phyloP scores from a whole-genome alignment of 1,140 invertebrate species.

The Drosophila varians region DNA sequence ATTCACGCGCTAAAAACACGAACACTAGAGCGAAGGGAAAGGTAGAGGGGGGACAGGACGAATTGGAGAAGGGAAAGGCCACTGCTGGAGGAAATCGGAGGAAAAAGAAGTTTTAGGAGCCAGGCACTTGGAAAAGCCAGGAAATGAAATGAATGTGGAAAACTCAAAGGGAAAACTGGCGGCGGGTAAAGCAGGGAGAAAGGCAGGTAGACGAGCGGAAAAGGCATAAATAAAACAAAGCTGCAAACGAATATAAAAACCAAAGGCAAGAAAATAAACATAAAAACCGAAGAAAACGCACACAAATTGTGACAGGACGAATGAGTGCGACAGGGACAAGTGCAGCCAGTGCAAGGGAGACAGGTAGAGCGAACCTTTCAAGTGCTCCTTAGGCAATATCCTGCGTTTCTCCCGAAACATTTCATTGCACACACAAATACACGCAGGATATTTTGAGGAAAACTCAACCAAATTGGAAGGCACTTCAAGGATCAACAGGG shows the following conservation, averaged over 20 bases:
- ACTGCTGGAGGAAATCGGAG: conserved; percentile 8
- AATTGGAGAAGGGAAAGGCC: neutral
- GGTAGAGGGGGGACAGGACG: conserved; percentile 1
- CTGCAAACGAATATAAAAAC: conserved; percentile 52
- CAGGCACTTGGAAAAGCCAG: conserved; percentile 45
- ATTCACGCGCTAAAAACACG: conserved; percentile 67
- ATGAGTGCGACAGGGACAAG: neutral
- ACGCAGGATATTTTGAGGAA: conserved; percentile 25
- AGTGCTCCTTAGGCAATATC: conserved; percentile 43
- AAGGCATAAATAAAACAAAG: conserved; percentile 68
- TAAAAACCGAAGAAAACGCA: conserved; percentile 43
- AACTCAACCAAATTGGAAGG: conserved; percentile 47
- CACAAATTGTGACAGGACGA: conserved; percentile 14
- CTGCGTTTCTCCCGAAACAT: conserved; percentile 29
- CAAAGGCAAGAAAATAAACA: conserved; percentile 56
- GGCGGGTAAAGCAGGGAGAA: neutral
- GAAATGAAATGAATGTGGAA: conserved; percentile 73
- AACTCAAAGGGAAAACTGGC: conserved; percentile 66
- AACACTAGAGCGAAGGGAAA: conserved; percentile 12
- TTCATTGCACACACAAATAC: conserved; percentile 26
- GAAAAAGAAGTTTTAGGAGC: conserved; percentile 25
- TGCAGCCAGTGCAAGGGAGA: neutral
- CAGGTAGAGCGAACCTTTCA: conserved; percentile 17
- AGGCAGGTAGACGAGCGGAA: conserved; percentile 42
- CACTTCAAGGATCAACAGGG: conserved; percentile 43